phyloP scores from a whole-genome alignment of 2,797 vertebrate genomes.

The Falco concolor region DNA sequence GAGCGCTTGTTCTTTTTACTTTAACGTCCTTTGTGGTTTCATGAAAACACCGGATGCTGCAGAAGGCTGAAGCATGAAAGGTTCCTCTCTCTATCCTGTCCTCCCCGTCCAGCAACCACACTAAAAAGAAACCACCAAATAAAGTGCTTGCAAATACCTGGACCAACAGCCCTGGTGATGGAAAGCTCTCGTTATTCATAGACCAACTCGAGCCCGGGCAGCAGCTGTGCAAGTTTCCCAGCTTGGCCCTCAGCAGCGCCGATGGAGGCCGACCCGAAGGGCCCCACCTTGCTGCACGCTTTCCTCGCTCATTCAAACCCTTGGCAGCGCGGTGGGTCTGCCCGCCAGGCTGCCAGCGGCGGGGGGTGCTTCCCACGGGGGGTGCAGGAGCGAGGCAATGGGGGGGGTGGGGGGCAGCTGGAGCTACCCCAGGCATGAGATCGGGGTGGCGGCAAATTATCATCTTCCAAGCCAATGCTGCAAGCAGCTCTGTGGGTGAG shows the following conservation, averaged over 20 bases:
- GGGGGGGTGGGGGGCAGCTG: background rate
- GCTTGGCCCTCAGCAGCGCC: background rate
- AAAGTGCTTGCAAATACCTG: conserved; percentile 62
- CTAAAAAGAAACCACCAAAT: conserved; percentile 58
- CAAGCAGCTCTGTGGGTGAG: conserved; percentile 3
- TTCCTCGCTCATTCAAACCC: background rate
- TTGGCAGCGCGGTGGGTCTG: background rate
- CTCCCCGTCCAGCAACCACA: conserved; percentile 46
- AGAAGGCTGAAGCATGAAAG: conserved; percentile 51
- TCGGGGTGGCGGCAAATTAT: background rate
- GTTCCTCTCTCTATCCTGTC: conserved; percentile 56
- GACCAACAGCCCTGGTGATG: conserved; percentile 16
- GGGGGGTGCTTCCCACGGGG: background rate
- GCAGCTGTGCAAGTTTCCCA: conserved; percentile 42
- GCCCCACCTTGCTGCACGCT: background rate
- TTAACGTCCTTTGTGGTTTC: conserved; percentile 58
- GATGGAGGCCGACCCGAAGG: background rate
- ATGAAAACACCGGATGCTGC: conserved; percentile 59
- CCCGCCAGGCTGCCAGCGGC: background rate
- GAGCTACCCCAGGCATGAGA: background rate
- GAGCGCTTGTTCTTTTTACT: conserved; percentile 56
- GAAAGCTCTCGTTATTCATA: conserved; percentile 59
- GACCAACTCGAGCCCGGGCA: background rate
- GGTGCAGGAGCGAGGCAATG: background rate
- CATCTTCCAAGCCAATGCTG: background rate